These are phyloP conservation scores for Pinna nobilis DNA, from an alignment of 1,140 invertebrate genomes.

Conservation along the genomic window DNA sequence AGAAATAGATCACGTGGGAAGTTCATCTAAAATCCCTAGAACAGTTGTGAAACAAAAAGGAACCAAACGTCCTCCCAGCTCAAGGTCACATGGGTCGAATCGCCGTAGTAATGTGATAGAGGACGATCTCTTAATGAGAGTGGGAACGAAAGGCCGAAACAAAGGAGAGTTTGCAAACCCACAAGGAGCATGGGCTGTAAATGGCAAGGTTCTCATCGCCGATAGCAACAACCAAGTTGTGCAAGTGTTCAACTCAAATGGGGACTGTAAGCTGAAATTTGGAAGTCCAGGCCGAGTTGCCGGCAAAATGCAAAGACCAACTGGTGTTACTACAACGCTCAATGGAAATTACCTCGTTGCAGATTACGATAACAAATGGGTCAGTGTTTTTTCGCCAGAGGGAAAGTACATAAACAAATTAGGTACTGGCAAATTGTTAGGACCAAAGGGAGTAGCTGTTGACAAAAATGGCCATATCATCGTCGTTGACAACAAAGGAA, in stretches of 20 bases:
- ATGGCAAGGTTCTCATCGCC: slow-evolving; percentile 77
- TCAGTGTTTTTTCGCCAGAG: slow-evolving; percentile 77
- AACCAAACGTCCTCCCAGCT: slow-evolving; percentile 73
- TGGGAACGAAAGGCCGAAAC: slow-evolving; percentile 77
- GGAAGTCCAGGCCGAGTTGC: slow-evolving; percentile 76
- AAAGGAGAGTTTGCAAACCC: slow-evolving; percentile 80
- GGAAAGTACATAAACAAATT: slow-evolving; percentile 79
- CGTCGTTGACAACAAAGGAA: slow-evolving; percentile 80
- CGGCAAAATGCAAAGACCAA: slow-evolving; percentile 78
- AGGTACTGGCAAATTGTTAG: slow-evolving; percentile 78
- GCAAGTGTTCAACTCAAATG: slow-evolving; percentile 72
- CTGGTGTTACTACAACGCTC: slow-evolving; percentile 76
- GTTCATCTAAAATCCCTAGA: slow-evolving; percentile 62
- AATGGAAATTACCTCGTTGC: slow-evolving; percentile 79
- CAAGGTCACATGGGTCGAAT: slow-evolving; percentile 74
- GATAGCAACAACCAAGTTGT: slow-evolving; percentile 80
- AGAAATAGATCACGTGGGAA: slow-evolving; percentile 49
- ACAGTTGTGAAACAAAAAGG: slow-evolving; percentile 72
- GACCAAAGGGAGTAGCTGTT: slow-evolving; percentile 78
- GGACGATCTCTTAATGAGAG: slow-evolving; percentile 73
- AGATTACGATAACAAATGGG: slow-evolving; percentile 80
- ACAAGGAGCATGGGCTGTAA: slow-evolving; percentile 75
- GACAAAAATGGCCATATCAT: slow-evolving; percentile 77
- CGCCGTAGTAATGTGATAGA: slow-evolving; percentile 75
- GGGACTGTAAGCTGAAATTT: slow-evolving; percentile 74